phyloP scores from a whole-genome alignment of 2,888 invertebrate genomes.

The Ormyrus rosae region DNA sequence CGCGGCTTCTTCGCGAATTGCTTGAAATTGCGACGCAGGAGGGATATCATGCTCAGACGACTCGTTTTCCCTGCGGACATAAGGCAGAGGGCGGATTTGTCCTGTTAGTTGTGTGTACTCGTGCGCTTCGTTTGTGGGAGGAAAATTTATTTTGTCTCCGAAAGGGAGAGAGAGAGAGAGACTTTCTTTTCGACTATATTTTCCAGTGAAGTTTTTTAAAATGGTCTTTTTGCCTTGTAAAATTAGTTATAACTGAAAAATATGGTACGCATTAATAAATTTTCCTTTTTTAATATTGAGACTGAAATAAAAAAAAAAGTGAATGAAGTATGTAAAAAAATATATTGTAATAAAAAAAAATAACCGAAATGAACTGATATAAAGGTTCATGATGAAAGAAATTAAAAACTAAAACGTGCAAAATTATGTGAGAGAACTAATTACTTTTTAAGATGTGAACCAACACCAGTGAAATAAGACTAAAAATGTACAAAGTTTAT shows the following conservation, averaged over 20 bases:
- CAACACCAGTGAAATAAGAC: slow-evolving; percentile 55
- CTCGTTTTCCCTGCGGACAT: slow-evolving; percentile 50
- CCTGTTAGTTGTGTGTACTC: slow-evolving; percentile 3
- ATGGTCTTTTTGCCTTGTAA: no score
- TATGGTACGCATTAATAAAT: slow-evolving; percentile 10
- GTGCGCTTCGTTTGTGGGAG: background rate
- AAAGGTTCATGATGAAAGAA: slow-evolving; percentile 37
- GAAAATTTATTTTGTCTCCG: slow-evolving; percentile 4
- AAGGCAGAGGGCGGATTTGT: slow-evolving; percentile 10
- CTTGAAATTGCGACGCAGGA: slow-evolving; percentile 55
- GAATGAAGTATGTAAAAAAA: background rate
- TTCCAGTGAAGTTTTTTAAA: no score
- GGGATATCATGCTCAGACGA: slow-evolving; percentile 52
- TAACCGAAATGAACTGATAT: background rate
- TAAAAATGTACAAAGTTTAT: no score
- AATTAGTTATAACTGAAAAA: background rate
- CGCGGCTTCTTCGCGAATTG: slow-evolving; percentile 54
- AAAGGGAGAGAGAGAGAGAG: no score
- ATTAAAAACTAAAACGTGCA: slow-evolving; percentile 50
- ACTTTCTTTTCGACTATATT: no score
- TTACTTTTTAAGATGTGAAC: slow-evolving; percentile 55
- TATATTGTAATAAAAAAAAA: slow-evolving; percentile 10
- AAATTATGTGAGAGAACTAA: slow-evolving; percentile 50
- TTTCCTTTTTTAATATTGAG: slow-evolving; percentile 13
- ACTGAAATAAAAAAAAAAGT: slow-evolving; percentile 11